Percentiles rank a stretch among this genome's conserved stretches.
These are phyloP conservation scores for Odontocolon sp. DNA, from an alignment of 2,888 invertebrate genomes.

Conservation along the genomic window DNA sequence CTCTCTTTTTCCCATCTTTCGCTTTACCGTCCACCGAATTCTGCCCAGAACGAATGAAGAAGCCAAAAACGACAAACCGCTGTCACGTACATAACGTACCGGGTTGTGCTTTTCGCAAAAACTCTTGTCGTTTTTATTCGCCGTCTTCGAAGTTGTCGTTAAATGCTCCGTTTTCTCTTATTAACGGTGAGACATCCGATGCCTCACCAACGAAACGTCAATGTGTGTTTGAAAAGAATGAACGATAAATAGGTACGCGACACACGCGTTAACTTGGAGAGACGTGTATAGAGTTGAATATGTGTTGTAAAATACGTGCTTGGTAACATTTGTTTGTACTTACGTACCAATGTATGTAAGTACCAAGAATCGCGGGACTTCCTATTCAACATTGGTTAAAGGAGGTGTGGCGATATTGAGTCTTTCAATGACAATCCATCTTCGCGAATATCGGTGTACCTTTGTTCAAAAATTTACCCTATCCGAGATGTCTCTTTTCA, in stretches of 20 bases:
- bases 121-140: background rate
- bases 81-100: background rate
- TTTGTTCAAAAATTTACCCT: background rate
- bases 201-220: background rate
- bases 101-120: background rate
- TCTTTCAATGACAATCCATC: conserved; percentile 38
- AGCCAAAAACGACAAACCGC: background rate
- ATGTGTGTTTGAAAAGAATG: conserved; percentile 2
- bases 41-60: conserved; percentile 5
- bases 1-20: background rate
- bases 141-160: conserved; percentile 8
- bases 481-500: background rate
- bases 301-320: background rate
- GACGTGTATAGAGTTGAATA: too few species aligned
- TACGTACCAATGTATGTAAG: background rate
- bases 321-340: background rate
- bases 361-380: background rate
- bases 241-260: conserved; percentile 8
- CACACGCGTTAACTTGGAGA: too few species aligned
- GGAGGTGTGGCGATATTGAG: conserved; percentile 43
- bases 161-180: conserved; percentile 6
- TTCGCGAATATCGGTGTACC: background rate
- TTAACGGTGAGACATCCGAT: background rate
- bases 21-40: conserved; percentile 7
- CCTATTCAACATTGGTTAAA: conserved; percentile 36